Evolutionary conservation across 2,888 invertebrate genomes (phyloP).

Genomic region (Polydrusus tereticollis): DNA sequence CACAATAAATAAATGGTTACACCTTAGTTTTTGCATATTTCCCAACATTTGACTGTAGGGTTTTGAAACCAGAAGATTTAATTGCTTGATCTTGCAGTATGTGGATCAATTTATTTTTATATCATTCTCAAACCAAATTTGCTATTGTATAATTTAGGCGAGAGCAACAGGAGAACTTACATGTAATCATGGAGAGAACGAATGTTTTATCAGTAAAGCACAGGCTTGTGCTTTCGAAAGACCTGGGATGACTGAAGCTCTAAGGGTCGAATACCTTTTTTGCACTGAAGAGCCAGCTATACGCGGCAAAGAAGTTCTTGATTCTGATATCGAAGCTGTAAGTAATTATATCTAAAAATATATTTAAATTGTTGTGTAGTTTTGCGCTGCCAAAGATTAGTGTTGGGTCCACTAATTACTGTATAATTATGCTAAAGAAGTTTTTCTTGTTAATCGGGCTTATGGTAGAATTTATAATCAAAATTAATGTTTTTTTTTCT

Average conservation of each 20-base stretch:
- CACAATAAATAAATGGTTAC: too few relatives aligned
- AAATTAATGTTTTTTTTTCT: background rate
- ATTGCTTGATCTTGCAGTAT: too few relatives aligned
- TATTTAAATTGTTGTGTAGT: background rate
- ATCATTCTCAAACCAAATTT: too few relatives aligned
- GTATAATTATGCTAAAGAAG: background rate
- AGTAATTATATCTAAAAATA: background rate
- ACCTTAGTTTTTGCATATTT: too few relatives aligned
- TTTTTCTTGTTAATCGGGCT: background rate
- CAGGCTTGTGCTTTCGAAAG: conserved; percentile 14
- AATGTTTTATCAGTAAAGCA: conserved; percentile 22
- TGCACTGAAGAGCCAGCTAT: background rate
- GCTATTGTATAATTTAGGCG: too few relatives aligned
- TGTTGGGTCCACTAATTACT: background rate
- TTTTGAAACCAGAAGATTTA: too few relatives aligned
- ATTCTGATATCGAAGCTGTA: conserved; percentile 4
- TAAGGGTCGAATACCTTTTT: background rate
- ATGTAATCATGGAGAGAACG: conserved; percentile 10
- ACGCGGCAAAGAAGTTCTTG: background rate
- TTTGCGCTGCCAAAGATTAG: background rate
- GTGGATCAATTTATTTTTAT: too few relatives aligned
- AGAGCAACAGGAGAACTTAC: background rate
- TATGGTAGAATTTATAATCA: background rate
- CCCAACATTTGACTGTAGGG: too few relatives aligned
- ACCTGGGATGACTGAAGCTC: background rate